Evolutionary conservation across 2,888 invertebrate species (phyloP), one percentile per base, ranked within the genome.

Genomic region (Chydorus sphaericus): DNA sequence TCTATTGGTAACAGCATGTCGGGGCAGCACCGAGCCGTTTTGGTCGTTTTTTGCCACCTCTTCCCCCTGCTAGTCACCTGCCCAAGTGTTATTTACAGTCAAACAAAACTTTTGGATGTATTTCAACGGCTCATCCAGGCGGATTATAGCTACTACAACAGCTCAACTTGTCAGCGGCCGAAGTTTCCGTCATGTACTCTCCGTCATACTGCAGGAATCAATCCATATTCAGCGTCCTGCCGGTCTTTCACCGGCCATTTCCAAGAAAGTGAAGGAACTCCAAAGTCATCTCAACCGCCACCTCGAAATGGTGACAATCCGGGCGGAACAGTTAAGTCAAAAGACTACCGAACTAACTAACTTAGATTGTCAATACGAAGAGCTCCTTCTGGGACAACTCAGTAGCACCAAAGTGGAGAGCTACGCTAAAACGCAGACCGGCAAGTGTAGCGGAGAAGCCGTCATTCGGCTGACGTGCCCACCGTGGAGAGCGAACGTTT

Each of bases 121-220:
- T 63, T 83, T n/a, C 68, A 72, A 28, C 66, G 72, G 1, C 64
- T 85, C 18, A 66, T 84, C n/a, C 75, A 75, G 61, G 82, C 83
- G 18, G 85, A 86, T 69, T 75, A 79, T 61, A 81, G 82, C 1
- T 84, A 84, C 63, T 73, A 83, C 62, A 82, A 82, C 63, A 77
- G 83, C 71, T 84, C 84, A n/a, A n/a, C n/a, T n/a, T n/a, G n/a
- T n/a, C n/a, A n/a, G n/a, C n/a, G n/a, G 18, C 36, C 33, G 20
- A 14, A 52, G 33, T 33, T 31, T 33, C 18, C 16, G 10, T 14
- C 31, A 20, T 7, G 28, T 44, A 18, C n/a, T 44, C 14, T 44
- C 26, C 10, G 23, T 52, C 4, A 11, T 52, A 10, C 23, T 31
- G 1, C 20, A 31, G 16, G 52, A 52, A 36, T 36, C 36, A 2